These are phyloP conservation scores for Coleophora flavipennella DNA, from an alignment of 2,888 invertebrate genomes.

Conservation along the genomic window DNA sequence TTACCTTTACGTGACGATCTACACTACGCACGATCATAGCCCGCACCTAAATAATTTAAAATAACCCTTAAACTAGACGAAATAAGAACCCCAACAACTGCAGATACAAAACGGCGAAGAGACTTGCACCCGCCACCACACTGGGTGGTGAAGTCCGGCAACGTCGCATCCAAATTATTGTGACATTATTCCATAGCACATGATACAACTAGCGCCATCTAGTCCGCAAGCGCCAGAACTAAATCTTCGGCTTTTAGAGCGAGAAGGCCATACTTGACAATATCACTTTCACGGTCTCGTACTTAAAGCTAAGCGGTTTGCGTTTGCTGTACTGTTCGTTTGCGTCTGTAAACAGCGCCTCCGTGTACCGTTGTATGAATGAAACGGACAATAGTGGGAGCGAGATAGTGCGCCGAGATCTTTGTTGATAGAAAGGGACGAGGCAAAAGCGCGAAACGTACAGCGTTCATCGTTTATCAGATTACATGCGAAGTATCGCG, in stretches of 20 bases:
- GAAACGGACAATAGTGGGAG: conserved; percentile 64
- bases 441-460: conserved; percentile 55
- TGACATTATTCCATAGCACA: conserved; percentile 54
- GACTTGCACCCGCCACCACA: conserved; percentile 55
- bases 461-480: conserved; percentile 75
- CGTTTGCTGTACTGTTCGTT: conserved; percentile 73
- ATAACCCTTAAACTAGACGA: conserved; percentile 27
- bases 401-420: conserved; percentile 31
- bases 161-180: conserved; percentile 68
- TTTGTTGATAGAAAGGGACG: conserved; percentile 33
- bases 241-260: conserved; percentile 52
- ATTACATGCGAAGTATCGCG: conserved; percentile 74
- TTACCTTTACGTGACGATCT: conserved; percentile 68
- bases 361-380: conserved; percentile 70
- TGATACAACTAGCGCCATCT: conserved; percentile 62
- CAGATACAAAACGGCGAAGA: conserved; percentile 38
- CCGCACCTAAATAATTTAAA: conserved; percentile 30
- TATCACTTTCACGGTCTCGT: conserved; percentile 72
- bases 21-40: conserved; percentile 43
- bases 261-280: conserved; percentile 64
- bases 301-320: conserved; percentile 73
- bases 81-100: conserved; percentile 29
- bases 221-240: conserved; percentile 32
- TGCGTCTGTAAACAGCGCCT: conserved; percentile 72
- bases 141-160: conserved; percentile 68